These are phyloP conservation scores for Thelaira solivaga DNA, from an alignment of 2,888 invertebrate genomes.

Conservation along the genomic window DNA sequence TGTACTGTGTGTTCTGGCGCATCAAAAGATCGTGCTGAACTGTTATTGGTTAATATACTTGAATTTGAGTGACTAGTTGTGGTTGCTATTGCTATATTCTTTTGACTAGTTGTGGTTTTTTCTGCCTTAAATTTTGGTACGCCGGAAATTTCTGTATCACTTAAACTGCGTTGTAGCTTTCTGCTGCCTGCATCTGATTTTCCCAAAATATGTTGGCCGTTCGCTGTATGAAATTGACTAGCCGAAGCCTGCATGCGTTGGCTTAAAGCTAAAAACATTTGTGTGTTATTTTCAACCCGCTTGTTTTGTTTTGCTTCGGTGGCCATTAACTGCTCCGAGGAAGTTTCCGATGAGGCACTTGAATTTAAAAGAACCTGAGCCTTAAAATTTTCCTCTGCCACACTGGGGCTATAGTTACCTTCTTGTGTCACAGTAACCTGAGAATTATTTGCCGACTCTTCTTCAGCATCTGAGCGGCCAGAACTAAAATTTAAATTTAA, in stretches of 20 bases:
- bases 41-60: slow-evolving; percentile 35
- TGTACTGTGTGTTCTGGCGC: slow-evolving; percentile 31
- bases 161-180: slow-evolving; percentile 64
- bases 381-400: slow-evolving; percentile 64
- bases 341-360: slow-evolving; percentile 33
- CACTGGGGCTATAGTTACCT: slow-evolving; percentile 66
- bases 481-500: slow-evolving; percentile 69
- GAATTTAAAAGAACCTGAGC: slow-evolving; percentile 34
- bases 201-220: not conserved
- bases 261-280: slow-evolving; percentile 63
- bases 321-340: slow-evolving; percentile 1
- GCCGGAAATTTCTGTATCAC: slow-evolving; percentile 64
- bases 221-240: not conserved
- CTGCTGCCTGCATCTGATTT: not conserved
- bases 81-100: slow-evolving; percentile 46
- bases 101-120: slow-evolving; percentile 51
- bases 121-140: slow-evolving; percentile 48
- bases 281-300: slow-evolving; percentile 61
- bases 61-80: slow-evolving; percentile 54
- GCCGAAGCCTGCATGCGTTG: slow-evolving; percentile 40
- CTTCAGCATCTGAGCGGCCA: slow-evolving; percentile 65
- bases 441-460: slow-evolving; percentile 47
- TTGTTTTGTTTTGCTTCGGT: slow-evolving; percentile 27
- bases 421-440: slow-evolving; percentile 40
- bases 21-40: slow-evolving; percentile 1